These are phyloP conservation scores for Canis aureus DNA, from an alignment of 2,113 vertebrate genomes.

Conservation along the genomic window DNA sequence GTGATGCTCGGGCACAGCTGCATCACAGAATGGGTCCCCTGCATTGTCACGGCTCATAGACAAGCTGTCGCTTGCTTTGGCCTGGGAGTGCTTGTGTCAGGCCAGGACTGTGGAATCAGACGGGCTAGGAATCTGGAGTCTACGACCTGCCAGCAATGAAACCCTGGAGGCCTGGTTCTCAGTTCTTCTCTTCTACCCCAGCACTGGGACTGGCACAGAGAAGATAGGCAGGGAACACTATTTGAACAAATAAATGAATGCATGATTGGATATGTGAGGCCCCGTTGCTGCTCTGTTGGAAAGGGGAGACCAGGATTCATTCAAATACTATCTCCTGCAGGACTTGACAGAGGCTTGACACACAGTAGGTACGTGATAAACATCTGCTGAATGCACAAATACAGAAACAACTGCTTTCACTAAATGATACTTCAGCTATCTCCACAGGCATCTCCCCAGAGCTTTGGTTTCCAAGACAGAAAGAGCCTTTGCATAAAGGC, in stretches of 20 bases:
- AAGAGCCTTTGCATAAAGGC: slow-evolving; percentile 52
- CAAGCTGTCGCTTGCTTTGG: neutral
- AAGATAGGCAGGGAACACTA: neutral
- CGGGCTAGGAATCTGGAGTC: neutral
- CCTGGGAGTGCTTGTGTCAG: neutral
- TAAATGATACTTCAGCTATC: neutral
- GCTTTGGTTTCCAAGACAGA: slow-evolving; percentile 47
- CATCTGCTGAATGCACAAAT: neutral
- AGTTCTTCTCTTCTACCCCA: neutral
- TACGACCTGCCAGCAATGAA: neutral
- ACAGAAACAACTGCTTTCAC: neutral
- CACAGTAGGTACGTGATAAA: neutral
- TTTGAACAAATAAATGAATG: neutral
- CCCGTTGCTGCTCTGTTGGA: neutral
- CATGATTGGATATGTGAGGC: neutral
- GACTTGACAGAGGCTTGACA: neutral
- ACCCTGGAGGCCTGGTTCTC: neutral
- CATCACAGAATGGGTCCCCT: neutral
- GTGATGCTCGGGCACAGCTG: neutral
- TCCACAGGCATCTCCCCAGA: neutral
- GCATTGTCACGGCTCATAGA: neutral
- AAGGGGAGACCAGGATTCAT: neutral
- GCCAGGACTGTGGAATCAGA: neutral
- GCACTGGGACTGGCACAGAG: neutral
- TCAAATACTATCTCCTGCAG: neutral